Conservation (phyloP, 2,113 vertebrate species). For the Athene cunicularia region DNA sequence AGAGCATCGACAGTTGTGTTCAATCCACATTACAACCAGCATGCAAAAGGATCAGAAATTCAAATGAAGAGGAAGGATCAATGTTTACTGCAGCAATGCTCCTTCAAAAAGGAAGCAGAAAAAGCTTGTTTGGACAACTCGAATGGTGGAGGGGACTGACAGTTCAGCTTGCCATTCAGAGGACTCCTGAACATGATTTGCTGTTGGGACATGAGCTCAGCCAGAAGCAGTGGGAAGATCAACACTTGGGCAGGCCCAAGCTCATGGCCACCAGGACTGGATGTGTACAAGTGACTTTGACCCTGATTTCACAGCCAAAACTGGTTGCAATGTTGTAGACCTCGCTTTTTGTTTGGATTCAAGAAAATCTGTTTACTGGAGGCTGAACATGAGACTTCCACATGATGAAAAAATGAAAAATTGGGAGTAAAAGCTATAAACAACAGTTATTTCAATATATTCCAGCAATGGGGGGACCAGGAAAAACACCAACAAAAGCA, state of each 20-base stretch:
- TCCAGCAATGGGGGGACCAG: background rate
- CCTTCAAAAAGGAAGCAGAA: background rate
- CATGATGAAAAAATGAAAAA: background rate
- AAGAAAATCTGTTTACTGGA: background rate
- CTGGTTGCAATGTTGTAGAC: fast-evolving
- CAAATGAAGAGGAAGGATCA: background rate
- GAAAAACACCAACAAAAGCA: background rate
- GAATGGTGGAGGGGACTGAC: fast-evolving
- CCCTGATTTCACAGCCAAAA: background rate
- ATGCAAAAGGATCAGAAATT: background rate
- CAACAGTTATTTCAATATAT: background rate
- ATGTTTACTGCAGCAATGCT: background rate
- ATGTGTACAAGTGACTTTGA: background rate
- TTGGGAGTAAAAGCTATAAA: background rate
- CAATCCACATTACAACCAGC: background rate
- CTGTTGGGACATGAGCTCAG: background rate
- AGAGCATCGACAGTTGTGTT: background rate
- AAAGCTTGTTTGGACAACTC: background rate
- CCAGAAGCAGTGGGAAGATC: background rate
- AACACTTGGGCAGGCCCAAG: background rate
- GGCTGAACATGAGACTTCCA: background rate
- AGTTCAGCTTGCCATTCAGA: background rate
- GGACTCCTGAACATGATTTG: background rate
- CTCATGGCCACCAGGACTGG: fast-evolving
- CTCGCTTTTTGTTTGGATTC: background rate